Evolutionary conservation across 2,797 vertebrate genomes (phyloP), one percentile per base, ranked within the genome.

Genomic region (Micromesistius poutassou): DNA sequence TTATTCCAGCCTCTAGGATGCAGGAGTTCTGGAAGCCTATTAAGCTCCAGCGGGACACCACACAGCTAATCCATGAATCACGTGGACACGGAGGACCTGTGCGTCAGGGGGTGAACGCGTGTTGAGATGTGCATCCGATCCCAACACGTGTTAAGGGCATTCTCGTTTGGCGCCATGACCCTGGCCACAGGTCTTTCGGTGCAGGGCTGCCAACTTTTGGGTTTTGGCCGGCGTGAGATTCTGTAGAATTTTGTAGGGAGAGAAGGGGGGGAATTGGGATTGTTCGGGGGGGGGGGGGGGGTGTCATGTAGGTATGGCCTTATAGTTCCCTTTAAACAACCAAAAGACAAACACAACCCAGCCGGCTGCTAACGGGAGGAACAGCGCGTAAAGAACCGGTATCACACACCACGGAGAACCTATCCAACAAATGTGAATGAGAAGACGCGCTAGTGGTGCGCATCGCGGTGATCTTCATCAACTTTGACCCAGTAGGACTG

Each of bases 1-100:
- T 62, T 8, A 0, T n/a, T 19, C n/a, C 22, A 16, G 55, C 55
- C 55, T 68, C 25, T 68, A 68, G 7, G 62, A 28, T 28, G 25
- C 12, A 12, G 62, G 62, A 5, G 28, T 68, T n/a, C 25, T 68
- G 62, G n/a, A 5, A 12, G 62, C 62, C 22, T 62, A 8, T n/a
- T 25, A 62, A 4, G 46, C 46, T 19, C 16, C 62, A 68, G 28
- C 33, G 30, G 35, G 74, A 68, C 73, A 40, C 75, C 38, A 55
- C 74, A 81, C 73, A 76, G 55, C 76, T 87, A 90, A 91, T 90
- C 89, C 88, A 35, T 88, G 80, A 84, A 86, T 81, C 82, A 82
- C 79, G 79, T 78, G 85, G 76, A 71, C 82, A 75, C 86, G 83
- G 83, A 85, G 81, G 84, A 87, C 79, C 4, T 40, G 22, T 78